Evolutionary conservation across 2,113 vertebrate genomes (phyloP).

Genomic region (Bungarus multicinctus): DNA sequence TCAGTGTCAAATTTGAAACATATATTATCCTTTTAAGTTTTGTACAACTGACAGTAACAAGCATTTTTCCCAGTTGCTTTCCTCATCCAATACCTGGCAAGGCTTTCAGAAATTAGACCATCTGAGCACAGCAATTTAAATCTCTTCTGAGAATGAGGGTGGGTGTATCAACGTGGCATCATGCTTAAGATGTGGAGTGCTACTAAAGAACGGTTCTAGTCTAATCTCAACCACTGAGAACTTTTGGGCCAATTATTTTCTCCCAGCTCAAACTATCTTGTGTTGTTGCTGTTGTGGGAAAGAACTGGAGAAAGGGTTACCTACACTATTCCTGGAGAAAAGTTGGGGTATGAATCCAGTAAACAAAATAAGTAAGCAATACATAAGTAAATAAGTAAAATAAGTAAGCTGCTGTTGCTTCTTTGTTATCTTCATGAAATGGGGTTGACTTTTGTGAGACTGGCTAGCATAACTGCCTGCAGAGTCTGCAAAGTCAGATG

Average conservation of each 20-base stretch:
- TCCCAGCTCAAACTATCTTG: background rate
- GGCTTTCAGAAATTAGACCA: background rate
- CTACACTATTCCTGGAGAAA: no score
- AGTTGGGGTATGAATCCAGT: background rate
- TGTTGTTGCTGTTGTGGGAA: background rate
- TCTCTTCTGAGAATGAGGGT: background rate
- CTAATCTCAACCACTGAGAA: background rate
- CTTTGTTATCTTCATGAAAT: background rate
- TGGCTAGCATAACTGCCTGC: background rate
- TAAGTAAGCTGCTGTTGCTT: background rate
- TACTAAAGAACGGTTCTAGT: background rate
- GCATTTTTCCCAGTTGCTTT: background rate
- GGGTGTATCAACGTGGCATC: background rate
- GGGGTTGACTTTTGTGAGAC: background rate
- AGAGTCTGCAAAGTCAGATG: background rate
- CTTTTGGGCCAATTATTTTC: background rate
- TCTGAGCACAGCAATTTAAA: background rate
- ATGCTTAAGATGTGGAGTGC: background rate
- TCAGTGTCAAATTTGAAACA: background rate
- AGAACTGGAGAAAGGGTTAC: no score
- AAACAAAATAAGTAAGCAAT: background rate
- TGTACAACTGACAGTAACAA: background rate
- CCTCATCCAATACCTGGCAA: background rate
- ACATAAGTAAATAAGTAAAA: no score
- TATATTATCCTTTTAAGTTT: background rate